Base-by-base conservation (phyloP, 2,888 invertebrate species). In the Colostygia pectinataria region DNA sequence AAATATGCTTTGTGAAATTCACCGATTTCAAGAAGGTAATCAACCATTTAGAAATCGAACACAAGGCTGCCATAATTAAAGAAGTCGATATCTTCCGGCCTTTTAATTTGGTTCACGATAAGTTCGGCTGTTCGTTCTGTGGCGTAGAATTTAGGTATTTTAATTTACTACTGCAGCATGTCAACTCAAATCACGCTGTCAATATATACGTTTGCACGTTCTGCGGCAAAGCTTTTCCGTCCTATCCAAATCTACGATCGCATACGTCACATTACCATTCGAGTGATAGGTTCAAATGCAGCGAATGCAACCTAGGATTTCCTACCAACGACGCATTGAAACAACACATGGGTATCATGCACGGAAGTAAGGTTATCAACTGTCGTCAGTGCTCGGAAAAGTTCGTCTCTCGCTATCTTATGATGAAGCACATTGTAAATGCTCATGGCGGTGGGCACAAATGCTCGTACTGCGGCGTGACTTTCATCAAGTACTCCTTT, bases 401-500 rank as follows among this genome's bases (percentile, higher is more conserved):
- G 48, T 88, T 88, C 47, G 68, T 65, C 0, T 75, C 82, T 0
- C 69, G 71, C 4, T 83, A 86, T 23, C 59, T 66, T 7, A 77
- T 80, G 72, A 72, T 74, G 51, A 60, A 72, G n/a, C 88, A 88
- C 37, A 58, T 79, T 55, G 65, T 81, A 0, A 61, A 62, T 1
- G 63, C 52, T 0, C 89, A 88, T 20, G 69, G 64, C 0, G 68
- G 70, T 0, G 88, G 89, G 0, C 76, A 83, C 29, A 78, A 77
- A 39, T 87, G 87, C 38, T 46, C 64, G 0, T 74, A 78, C 29
- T 87, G 87, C 31, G 74, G 70, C 0, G 78, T 75, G 38, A 38
- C 77, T 1, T 87, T 84, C 33, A 74, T 75, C 0, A 79, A 74
- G 38, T 80, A 85, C 54, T 83, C 83, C 0, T 69, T 71, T 13